Evolutionary conservation across 2,113 vertebrate species (phyloP).

Genomic region (Nesogale talazaci): DNA sequence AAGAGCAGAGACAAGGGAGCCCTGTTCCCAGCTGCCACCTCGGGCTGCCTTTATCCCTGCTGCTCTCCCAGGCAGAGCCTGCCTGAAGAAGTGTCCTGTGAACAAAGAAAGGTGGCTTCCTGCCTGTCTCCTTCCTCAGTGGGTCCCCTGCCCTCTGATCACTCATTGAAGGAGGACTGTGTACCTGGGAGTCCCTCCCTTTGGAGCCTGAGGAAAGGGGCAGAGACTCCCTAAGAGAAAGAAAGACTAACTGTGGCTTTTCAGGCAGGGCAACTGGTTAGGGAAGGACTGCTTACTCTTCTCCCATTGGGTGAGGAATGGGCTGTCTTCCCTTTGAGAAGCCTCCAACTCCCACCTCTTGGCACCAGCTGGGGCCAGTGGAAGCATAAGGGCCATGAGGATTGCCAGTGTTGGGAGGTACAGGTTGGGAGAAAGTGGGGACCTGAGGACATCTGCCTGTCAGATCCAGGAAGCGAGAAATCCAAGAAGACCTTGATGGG

Average conservation of each 20-base stretch:
- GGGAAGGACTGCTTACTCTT: background rate
- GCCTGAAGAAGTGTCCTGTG: slow-evolving; percentile 20
- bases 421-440: background rate
- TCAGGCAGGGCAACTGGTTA: background rate
- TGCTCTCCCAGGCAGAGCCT: background rate
- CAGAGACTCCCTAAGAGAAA: background rate
- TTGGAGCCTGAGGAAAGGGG: background rate
- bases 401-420: background rate
- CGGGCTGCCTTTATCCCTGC: background rate
- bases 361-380: background rate
- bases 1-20: slow-evolving; percentile 64
- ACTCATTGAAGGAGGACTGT: background rate
- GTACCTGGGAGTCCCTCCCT: background rate
- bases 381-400: background rate
- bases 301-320: background rate
- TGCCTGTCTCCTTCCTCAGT: background rate
- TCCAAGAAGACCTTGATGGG: background rate
- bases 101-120: background rate
- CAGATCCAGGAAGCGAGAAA: background rate
- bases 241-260: background rate
- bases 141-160: background rate
- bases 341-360: background rate
- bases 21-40: slow-evolving; percentile 77
- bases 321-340: background rate
- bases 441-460: background rate